phyloP scores from a whole-genome alignment of 1,140 invertebrate species.

The Frieseomelitta varia region DNA sequence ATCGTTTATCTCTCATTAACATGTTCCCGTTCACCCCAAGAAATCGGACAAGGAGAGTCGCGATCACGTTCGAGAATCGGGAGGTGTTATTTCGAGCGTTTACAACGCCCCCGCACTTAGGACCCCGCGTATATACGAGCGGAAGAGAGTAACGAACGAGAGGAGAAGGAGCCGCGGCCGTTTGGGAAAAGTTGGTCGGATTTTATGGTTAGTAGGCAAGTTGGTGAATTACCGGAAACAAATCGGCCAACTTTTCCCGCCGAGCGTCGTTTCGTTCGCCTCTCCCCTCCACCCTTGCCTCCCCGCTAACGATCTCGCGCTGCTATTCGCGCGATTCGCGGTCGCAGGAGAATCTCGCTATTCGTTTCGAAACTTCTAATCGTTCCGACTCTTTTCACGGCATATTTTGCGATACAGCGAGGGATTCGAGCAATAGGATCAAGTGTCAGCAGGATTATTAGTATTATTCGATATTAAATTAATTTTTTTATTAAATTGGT shows the following conservation, averaged over 20 bases:
- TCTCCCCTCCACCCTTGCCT: too few species aligned
- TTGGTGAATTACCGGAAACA: conserved; percentile 61
- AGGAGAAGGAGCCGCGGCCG: conserved; percentile 20
- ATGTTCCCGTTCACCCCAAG: too few species aligned
- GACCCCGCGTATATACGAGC: background rate
- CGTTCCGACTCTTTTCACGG: background rate
- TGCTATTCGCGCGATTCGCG: background rate
- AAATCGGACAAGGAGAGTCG: background rate
- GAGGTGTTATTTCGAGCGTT: background rate
- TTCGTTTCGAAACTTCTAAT: background rate
- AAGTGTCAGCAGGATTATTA: too few species aligned
- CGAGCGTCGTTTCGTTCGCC: conserved; percentile 26
- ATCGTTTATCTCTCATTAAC: background rate
- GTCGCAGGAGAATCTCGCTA: background rate
- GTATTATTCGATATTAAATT: too few species aligned
- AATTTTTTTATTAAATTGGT: too few species aligned
- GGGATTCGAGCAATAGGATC: background rate
- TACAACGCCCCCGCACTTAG: background rate
- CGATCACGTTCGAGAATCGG: too few species aligned
- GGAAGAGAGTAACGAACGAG: conserved; percentile 43
- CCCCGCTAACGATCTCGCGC: conserved; percentile 24
- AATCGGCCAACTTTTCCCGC: conserved; percentile 58
- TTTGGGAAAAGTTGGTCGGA: conserved; percentile 50
- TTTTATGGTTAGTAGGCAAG: conserved; percentile 58
- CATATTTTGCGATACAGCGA: background rate